Evolutionary conservation across 2,888 invertebrate genomes (phyloP), one percentile per base, ranked within the genome.

Genomic region (Parthenolecanium corni): DNA sequence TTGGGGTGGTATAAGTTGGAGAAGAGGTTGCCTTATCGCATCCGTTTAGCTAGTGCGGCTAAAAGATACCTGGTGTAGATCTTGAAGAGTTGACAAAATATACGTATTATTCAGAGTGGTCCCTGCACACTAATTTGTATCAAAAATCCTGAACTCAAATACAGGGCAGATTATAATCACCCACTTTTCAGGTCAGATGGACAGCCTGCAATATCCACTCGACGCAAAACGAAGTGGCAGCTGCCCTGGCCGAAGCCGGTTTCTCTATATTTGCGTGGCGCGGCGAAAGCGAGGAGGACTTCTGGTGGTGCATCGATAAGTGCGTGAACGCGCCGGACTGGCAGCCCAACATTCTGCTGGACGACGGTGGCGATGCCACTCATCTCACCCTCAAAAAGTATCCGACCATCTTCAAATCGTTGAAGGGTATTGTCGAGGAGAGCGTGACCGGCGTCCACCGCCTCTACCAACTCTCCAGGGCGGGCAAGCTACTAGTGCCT

Each of bases 221-320:
- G 62, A 96, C 96, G 14, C 95, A 86, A 79, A 96, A 97, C 73
- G 95, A 96, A 77, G 94, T 96, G 0, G 94, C 94, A 0, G 94
- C 95, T 0, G 95, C 96, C 0, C 75, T 96, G 36, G 63, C 63
- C 21, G 63, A 63, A 31, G 54, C 52, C 18, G 78, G 78, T 12
- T 88, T 84, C 73, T 83, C 94, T 1, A 83, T 96, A 66, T 96
- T 92, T 77, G 92, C 95, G 12, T 96, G 96, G 96, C 86, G 94
- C 62, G 93, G 94, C 0, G 94, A 96, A 74, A 90, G 91, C 5
- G 96, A 96, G 73, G 95, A 96, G 72, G 96, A 96, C 70, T 96
- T 96, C 76, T 96, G 96, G 96, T 96, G 95, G 95, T 94, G 94
- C 73, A 96, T 96, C 70, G 95, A 96, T 75, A 89, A 89, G 72